Evolutionary conservation across 2,113 vertebrate species (phyloP).

Genomic region (Calonectris borealis): DNA sequence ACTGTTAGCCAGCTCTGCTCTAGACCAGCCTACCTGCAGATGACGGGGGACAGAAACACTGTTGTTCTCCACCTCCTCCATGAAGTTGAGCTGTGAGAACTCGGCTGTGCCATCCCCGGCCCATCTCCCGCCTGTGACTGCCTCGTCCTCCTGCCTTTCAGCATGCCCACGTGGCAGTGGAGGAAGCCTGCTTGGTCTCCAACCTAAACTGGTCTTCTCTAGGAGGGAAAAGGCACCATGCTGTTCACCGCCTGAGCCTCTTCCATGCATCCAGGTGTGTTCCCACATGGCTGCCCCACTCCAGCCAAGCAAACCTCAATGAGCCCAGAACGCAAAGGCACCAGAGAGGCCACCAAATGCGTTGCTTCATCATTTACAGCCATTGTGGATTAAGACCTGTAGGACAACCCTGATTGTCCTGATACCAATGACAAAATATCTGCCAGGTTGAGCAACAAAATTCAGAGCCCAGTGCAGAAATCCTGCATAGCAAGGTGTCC

Average conservation of each 20-base stretch:
- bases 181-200: background rate
- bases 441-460: background rate
- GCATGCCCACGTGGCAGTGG: accelerated
- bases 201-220: background rate
- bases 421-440: background rate
- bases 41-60: accelerated
- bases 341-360: background rate
- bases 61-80: background rate
- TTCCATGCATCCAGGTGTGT: background rate
- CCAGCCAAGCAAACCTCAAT: background rate
- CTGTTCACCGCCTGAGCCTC: background rate
- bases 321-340: background rate
- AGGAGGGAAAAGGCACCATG: background rate
- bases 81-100: background rate
- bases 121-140: background rate
- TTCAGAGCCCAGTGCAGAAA: background rate
- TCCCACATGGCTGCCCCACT: background rate
- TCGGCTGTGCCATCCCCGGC: background rate
- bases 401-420: background rate
- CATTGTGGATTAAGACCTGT: background rate
- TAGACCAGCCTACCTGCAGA: background rate
- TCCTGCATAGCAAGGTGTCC: background rate
- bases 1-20: background rate
- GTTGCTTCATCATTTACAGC: background rate
- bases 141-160: background rate